These are phyloP conservation scores for Phenganax subtilis DNA, from an alignment of 92 coral and sea anemone genomes.

Conservation along the genomic window DNA sequence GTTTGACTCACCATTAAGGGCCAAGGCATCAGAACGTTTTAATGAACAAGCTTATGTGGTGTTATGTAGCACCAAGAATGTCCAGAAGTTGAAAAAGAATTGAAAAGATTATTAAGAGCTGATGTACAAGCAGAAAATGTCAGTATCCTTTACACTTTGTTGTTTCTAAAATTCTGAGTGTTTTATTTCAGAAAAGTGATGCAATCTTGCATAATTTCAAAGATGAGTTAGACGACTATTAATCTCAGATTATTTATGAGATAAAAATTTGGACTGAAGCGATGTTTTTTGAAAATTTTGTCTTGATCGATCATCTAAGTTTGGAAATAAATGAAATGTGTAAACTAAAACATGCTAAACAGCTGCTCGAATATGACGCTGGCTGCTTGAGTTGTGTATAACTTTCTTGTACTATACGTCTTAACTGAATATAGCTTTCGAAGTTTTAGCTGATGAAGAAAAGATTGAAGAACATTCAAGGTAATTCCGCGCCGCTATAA, in stretches of 20 bases:
- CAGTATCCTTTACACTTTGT: slow-evolving; percentile 66
- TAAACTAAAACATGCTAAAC: too few relatives aligned
- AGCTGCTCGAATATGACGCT: too few relatives aligned
- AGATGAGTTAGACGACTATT: too few relatives aligned
- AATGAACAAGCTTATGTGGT: not conserved
- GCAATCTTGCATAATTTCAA: too few relatives aligned
- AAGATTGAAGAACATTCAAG: slow-evolving; percentile 75
- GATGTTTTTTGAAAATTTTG: too few relatives aligned
- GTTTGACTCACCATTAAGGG: not conserved
- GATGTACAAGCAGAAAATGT: slow-evolving; percentile 93
- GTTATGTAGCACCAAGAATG: slow-evolving; percentile 69
- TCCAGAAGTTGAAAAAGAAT: slow-evolving; percentile 95
- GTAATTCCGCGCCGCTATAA: slow-evolving; percentile 19
- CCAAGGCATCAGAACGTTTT: not conserved
- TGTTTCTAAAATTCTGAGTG: not conserved
- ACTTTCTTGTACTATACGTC: not conserved
- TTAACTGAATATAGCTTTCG: slow-evolving; percentile 62
- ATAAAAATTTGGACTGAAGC: too few relatives aligned
- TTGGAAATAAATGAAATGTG: too few relatives aligned
- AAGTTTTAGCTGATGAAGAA: slow-evolving; percentile 92
- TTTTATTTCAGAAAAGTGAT: not conserved
- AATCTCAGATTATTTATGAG: too few relatives aligned
- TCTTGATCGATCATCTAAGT: too few relatives aligned
- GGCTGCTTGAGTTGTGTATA: not conserved
- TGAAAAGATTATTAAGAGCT: slow-evolving; percentile 82